Conservation (phyloP, 2,113 vertebrate genomes). For the Sinosuthora webbiana region DNA sequence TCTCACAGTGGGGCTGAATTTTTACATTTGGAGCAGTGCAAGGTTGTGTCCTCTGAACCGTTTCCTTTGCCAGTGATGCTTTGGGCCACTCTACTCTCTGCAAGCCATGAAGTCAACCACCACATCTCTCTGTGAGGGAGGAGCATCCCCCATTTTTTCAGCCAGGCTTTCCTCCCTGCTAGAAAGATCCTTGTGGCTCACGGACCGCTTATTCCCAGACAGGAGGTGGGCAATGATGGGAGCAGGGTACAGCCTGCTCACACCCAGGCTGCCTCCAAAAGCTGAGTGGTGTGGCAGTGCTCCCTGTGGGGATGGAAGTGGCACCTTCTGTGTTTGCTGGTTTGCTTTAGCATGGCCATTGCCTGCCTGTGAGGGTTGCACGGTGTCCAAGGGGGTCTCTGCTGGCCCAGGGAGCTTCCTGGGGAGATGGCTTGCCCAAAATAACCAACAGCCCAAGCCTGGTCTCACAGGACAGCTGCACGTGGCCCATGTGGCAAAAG, state of each 20-base stretch:
- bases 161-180: not conserved
- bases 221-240: not conserved
- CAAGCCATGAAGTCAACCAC: not conserved
- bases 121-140: rapidly evolving
- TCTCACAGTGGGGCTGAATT: not conserved
- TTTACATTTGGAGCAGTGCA: not conserved
- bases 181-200: not conserved
- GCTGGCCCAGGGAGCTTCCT: not conserved
- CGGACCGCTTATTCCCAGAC: not conserved
- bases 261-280: not conserved
- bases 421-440: not conserved
- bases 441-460: not conserved
- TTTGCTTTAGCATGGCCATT: not conserved
- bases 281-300: not conserved
- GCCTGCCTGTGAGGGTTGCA: not conserved
- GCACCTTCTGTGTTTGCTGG: not conserved
- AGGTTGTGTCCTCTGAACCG: not conserved
- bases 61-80: not conserved
- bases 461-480: rapidly evolving
- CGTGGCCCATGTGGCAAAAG: rapidly evolving
- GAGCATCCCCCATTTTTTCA: not conserved
- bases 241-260: not conserved
- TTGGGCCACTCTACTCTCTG: not conserved
- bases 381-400: not conserved
- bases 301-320: not conserved